A percentile compares a stretch with the other conserved stretches of the same genome.
phyloP scores from a whole-genome alignment of 23 tunicate genomes.

The Trididemnum clinides region DNA sequence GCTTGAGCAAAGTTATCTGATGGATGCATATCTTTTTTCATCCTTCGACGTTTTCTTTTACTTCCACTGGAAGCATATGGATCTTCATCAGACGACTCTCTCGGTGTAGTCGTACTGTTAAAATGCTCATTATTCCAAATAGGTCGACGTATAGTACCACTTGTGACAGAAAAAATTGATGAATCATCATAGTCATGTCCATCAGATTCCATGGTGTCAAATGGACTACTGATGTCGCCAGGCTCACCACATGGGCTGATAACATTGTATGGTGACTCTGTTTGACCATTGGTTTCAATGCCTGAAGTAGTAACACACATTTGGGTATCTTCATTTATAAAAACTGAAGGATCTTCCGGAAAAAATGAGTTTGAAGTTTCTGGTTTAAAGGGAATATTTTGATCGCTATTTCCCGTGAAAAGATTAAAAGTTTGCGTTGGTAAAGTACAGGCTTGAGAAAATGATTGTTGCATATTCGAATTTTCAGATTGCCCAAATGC shows the following conservation, averaged over 20 bases:
- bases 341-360: neutral
- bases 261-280: slow-evolving; percentile 49
- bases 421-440: neutral
- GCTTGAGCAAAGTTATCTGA: slow-evolving; percentile 16
- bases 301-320: slow-evolving; percentile 37
- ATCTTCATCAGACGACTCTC: slow-evolving; percentile 84
- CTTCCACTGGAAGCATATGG: slow-evolving; percentile 67
- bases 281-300: neutral
- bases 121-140: neutral
- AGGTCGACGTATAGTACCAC: slow-evolving; percentile 21
- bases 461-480: neutral
- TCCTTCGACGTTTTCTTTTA: slow-evolving; percentile 64
- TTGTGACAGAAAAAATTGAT: slow-evolving; percentile 30
- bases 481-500: neutral
- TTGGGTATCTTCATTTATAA: slow-evolving; percentile 70
- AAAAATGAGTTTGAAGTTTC: neutral
- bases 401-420: neutral
- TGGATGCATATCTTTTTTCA: slow-evolving; percentile 41
- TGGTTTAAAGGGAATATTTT: neutral
- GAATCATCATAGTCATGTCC: slow-evolving; percentile 46
- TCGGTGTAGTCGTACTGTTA: slow-evolving; percentile 85
- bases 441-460: neutral
- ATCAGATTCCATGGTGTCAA: slow-evolving; percentile 92
- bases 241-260: slow-evolving; percentile 64
- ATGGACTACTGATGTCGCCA: slow-evolving; percentile 81